Evolutionary conservation across 2,113 vertebrate genomes (phyloP).

Genomic region (Recurvirostra avosetta): DNA sequence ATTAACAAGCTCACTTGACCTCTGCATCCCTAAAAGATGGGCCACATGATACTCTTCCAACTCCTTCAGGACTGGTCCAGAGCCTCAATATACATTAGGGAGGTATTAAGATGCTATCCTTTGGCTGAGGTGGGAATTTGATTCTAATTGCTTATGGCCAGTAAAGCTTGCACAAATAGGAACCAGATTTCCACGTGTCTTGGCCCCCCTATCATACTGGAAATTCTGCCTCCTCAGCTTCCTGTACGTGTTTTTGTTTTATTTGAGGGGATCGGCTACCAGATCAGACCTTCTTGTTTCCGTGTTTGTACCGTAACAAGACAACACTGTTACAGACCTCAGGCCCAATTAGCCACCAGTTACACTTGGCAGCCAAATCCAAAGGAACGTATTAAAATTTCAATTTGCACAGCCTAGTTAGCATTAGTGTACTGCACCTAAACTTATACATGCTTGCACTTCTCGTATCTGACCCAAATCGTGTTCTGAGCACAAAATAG

Average conservation of each 20-base stretch:
- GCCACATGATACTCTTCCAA: neutral
- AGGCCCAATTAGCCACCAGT: neutral
- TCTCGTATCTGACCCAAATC: neutral
- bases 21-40: neutral
- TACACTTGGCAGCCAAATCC: neutral
- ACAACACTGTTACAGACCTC: neutral
- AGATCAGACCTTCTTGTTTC: neutral
- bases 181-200: neutral
- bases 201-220: neutral
- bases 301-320: neutral
- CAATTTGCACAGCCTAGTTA: neutral
- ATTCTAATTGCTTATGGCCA: neutral
- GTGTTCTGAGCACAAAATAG: neutral
- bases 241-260: neutral
- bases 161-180: neutral
- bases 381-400: neutral
- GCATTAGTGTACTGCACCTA: neutral
- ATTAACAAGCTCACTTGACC: neutral
- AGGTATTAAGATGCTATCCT: neutral
- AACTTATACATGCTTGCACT: neutral
- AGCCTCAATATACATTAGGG: neutral
- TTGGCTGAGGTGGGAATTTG: neutral
- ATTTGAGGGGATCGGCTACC: neutral
- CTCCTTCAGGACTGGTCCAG: neutral
- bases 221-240: neutral